These are phyloP conservation scores for Empis livida DNA, from an alignment of 2,888 invertebrate genomes.

Conservation along the genomic window DNA sequence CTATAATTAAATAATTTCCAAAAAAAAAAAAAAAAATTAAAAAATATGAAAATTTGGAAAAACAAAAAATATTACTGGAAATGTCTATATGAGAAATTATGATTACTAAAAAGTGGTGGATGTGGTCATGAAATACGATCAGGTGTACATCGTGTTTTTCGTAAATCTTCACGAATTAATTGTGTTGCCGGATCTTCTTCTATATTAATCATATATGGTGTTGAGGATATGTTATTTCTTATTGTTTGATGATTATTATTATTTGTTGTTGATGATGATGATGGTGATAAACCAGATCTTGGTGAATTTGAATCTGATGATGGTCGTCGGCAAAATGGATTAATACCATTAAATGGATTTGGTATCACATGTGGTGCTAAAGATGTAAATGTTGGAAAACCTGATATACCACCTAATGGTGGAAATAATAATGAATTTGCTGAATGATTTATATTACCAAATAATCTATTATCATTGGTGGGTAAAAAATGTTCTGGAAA, in stretches of 20 bases:
- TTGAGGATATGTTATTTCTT: not conserved
- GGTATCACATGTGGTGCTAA: constrained; percentile 21
- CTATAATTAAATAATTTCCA: too few relatives aligned
- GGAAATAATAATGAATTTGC: constrained; percentile 46
- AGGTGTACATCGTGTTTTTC: constrained; percentile 21
- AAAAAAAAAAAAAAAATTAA: too few relatives aligned
- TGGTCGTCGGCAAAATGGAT: constrained; percentile 28
- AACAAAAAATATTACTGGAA: too few relatives aligned
- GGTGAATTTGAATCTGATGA: constrained; percentile 43
- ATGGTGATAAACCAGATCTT: not conserved
- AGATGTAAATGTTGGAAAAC: constrained; percentile 41
- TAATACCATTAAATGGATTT: constrained; percentile 32
- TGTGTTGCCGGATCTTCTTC: not conserved
- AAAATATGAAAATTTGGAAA: too few relatives aligned
- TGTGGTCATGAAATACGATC: constrained; percentile 35
- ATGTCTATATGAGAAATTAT: too few relatives aligned
- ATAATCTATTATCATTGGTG: constrained; percentile 16
- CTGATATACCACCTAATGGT: constrained; percentile 42
- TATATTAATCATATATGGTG: not conserved
- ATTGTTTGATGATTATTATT: not conserved
- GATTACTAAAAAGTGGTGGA: not conserved
- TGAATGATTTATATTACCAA: constrained; percentile 30
- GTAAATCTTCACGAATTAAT: constrained; percentile 6
- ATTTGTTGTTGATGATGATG: not conserved
- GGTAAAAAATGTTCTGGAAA: constrained; percentile 10